A percentile compares a stretch with the other conserved stretches of the same genome.
Conservation (phyloP, 1,140 invertebrate genomes). For the Drosophila bipectinata region DNA sequence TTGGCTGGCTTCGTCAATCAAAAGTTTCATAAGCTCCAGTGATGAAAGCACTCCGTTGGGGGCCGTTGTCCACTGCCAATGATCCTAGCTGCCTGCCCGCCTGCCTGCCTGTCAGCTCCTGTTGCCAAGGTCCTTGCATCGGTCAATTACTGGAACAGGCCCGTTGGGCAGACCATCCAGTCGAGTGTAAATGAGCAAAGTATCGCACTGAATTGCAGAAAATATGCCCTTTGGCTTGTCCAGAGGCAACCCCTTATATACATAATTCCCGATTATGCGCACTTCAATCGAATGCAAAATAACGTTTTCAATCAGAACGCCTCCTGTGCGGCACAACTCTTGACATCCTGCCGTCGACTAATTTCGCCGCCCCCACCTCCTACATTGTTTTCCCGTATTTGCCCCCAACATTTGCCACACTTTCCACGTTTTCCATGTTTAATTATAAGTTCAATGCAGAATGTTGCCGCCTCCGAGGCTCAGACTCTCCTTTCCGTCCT, state of each 20-base stretch:
- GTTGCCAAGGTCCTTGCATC: slow-evolving; percentile 43
- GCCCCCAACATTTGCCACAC: slow-evolving; percentile 56
- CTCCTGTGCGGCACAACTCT: slow-evolving; percentile 33
- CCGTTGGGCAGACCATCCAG: slow-evolving; percentile 44
- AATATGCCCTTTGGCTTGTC: slow-evolving; percentile 55
- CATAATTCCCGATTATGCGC: slow-evolving; percentile 44
- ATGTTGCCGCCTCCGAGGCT: slow-evolving; percentile 45
- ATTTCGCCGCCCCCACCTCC: slow-evolving; percentile 6
- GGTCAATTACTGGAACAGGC: slow-evolving; percentile 55
- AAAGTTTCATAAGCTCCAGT: slow-evolving; percentile 60
- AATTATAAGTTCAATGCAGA: slow-evolving; percentile 73
- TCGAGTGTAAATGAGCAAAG: slow-evolving; percentile 78
- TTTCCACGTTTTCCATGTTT: slow-evolving; percentile 77
- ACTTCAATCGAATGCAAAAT: slow-evolving; percentile 74
- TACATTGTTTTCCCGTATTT: slow-evolving; percentile 26
- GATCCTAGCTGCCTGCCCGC: slow-evolving; percentile 11
- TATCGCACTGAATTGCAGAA: slow-evolving; percentile 69
- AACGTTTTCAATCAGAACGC: slow-evolving; percentile 72
- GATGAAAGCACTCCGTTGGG: slow-evolving; percentile 67
- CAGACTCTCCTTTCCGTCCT: background rate
- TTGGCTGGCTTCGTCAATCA: slow-evolving; percentile 56
- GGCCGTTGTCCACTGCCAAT: slow-evolving; percentile 52
- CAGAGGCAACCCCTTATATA: slow-evolving; percentile 7
- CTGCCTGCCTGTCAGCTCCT: background rate
- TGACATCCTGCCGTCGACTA: slow-evolving; percentile 24